A percentile compares a stretch with the other conserved stretches of the same genome.
Evolutionary conservation across 2,797 vertebrate species (phyloP).

Genomic region (Pantherophis alleghaniensis): DNA sequence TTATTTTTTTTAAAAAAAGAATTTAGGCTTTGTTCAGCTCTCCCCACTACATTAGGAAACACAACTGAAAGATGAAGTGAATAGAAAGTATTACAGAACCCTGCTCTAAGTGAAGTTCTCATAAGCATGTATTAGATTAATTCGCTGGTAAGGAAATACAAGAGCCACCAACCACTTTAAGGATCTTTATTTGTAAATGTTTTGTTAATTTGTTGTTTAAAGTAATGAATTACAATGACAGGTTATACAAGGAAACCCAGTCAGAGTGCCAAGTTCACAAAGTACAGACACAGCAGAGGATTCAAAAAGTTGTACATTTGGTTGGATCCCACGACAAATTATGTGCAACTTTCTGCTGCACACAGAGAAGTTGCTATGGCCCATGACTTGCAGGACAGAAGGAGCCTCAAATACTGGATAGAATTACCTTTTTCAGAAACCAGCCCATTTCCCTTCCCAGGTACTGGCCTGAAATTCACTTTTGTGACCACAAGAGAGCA

Average conservation of each 20-base stretch:
- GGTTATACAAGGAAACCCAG: constrained; percentile 59
- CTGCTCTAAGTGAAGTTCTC: background rate
- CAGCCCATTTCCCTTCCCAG: background rate
- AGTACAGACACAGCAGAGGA: constrained; percentile 52
- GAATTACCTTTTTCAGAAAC: background rate
- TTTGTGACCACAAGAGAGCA: background rate
- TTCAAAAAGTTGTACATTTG: constrained; percentile 31
- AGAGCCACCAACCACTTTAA: constrained; percentile 50
- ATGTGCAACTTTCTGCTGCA: constrained; percentile 27
- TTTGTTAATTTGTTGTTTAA: constrained; percentile 57
- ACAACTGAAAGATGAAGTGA: background rate
- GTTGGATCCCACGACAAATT: constrained; percentile 31
- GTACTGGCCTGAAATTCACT: background rate
- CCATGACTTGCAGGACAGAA: constrained; percentile 23
- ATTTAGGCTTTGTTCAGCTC: background rate
- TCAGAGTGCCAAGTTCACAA: constrained; percentile 50
- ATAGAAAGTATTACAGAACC: background rate
- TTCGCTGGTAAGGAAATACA: background rate
- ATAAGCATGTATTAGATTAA: background rate
- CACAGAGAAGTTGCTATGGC: constrained; percentile 16
- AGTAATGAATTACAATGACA: constrained; percentile 65
- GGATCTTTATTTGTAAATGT: constrained; percentile 76
- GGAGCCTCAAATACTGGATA: constrained; percentile 1
- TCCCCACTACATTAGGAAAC: background rate
- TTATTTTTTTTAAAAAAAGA: too few species aligned